These are phyloP conservation scores for Conus ventricosus DNA, from an alignment of 1,140 invertebrate species.

Conservation along the genomic window DNA sequence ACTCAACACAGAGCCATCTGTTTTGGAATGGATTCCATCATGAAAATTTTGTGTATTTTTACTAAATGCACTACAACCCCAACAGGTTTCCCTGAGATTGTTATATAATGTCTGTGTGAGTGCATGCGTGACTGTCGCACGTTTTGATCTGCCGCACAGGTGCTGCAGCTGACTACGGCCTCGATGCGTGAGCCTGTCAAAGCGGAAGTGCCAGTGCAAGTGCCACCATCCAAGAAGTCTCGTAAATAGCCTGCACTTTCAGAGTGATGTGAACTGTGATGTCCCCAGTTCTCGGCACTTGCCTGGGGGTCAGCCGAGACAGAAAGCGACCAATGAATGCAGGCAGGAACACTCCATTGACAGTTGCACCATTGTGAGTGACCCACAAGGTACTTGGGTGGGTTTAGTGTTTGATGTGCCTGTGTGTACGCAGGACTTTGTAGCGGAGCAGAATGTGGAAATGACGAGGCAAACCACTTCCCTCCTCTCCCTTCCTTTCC, in stretches of 20 bases:
- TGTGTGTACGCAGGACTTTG: too few relatives aligned
- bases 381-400: not conserved
- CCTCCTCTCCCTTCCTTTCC: too few relatives aligned
- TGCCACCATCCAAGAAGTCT: constrained; percentile 25
- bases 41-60: too few relatives aligned
- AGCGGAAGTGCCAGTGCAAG: not conserved
- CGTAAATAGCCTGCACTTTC: constrained; percentile 6
- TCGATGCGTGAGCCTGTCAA: not conserved
- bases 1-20: too few relatives aligned
- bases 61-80: too few relatives aligned
- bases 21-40: too few relatives aligned
- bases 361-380: not conserved
- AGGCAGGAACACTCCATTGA: not conserved
- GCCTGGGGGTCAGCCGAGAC: not conserved
- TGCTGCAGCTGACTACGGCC: constrained; percentile 10
- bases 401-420: too few relatives aligned
- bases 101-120: not conserved
- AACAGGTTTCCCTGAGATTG: too few relatives aligned
- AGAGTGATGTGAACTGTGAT: not conserved
- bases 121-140: not conserved
- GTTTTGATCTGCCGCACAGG: not conserved
- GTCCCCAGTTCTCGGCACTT: not conserved
- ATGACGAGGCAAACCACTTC: too few relatives aligned
- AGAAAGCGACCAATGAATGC: not conserved
- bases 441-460: too few relatives aligned